Base-by-base conservation (phyloP, 64 coral and sea anemone species). In the Actinia tenebrosa region DNA sequence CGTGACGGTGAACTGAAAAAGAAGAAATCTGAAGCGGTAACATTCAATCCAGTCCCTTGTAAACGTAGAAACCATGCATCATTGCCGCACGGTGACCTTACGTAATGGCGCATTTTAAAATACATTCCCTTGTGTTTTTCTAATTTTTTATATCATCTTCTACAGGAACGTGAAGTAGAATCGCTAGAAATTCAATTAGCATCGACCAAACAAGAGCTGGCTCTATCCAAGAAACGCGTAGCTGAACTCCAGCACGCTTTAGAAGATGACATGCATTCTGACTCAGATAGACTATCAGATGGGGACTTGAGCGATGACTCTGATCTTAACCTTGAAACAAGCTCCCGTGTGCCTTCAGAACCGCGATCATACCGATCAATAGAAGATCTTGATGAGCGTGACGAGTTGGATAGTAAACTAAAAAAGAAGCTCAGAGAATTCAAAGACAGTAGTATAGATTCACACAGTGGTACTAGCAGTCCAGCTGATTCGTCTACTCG, bases 251-350 rank as follows among this genome's bases (percentile, higher is more conserved):
- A 98, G 26, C 96, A 94, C 17, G 96, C 96, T 22, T 80, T 98
- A 63, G 96, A 98, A 88, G 96, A 98, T 68, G 92, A 94, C 77
- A 90, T 98, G 87, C 89, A 86, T 88, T 89, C 88, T n/a, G 92
- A 94, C 84, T 86, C 83, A 13, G 92, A 94, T 3, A 79, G 88
- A 55, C 18, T 89, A 37, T 89, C 95, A 14, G 77, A 94, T 22
- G 92, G 91, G 30, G 89, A 94, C 69, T 81, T 97, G 17, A 99
- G 93, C 71, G 93, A 97, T 66, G 88, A 94, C 59, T 64, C 79
- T 16, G 93, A 75, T 53, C 83, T 75, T n/a, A 63, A 89, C n/a
- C 71, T 89, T 2, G 85, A 88, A 61, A 84, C 88, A 16, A 88
- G 83, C 16, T 92, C 82, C 22, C 89, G 79, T 5, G 71, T 87